Evolutionary conservation across 2,888 invertebrate species (phyloP), one percentile per base, ranked within the genome.

Genomic region (Stegana nigrithorax): DNA sequence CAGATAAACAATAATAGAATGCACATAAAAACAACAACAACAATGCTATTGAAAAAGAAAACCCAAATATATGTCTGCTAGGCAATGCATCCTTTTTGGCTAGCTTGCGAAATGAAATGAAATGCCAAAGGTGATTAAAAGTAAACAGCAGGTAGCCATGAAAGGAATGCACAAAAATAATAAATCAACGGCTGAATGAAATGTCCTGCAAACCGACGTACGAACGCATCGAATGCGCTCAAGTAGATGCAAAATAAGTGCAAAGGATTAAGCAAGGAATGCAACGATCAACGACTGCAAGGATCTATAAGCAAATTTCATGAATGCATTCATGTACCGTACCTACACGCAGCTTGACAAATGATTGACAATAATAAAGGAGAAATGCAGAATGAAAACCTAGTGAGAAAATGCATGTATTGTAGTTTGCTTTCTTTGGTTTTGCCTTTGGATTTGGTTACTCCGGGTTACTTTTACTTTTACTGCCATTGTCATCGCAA

Each of bases 191-290:
- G 50, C 64, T 63, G 47, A 55, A 62, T 60, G 60, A 59, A 42
- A 42, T n/a, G n/a, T n/a, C n/a, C n/a, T n/a, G n/a, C n/a, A n/a
- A n/a, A n/a, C n/a, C n/a, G n/a, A n/a, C 17, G 14, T 59, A 19
- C 59, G 50, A 17, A 61, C 67, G 74, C n/a, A 68, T 70, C 68
- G 70, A 63, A 59, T 55, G 55, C 62, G 67, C 66, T 62, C 59
- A 50, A 62, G 59, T 44, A 58, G 29, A 75, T 76, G 80, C 72
- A 76, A 78, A 80, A 72, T 66, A 66, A 73, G 73, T 73, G 72
- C 79, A 71, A 78, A 71, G 70, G 70, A 62, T 70, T 70, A 66
- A 67, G 73, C 61, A 64, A 50, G 39, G 32, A 12, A 71, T 58
- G 57, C 65, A n/a, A n/a, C n/a, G n/a, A n/a, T 57, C 26, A 59